Evolutionary conservation across 1,140 invertebrate genomes (phyloP).

Genomic region (Drosophila auraria): DNA sequence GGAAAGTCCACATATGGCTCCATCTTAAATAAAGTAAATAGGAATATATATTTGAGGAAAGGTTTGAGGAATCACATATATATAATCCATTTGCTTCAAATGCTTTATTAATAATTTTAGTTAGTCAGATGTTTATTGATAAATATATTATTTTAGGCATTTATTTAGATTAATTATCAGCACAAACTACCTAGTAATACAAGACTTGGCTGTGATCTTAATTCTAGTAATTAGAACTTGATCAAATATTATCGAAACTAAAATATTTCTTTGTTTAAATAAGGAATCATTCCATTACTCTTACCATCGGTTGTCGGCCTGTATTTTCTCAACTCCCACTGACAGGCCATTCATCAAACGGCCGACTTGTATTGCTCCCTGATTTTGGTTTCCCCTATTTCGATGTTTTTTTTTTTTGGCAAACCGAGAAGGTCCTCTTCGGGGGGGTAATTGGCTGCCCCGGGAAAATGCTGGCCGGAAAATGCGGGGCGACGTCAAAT

Average conservation of each 20-base stretch:
- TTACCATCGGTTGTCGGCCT: neutral
- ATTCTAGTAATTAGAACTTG: too few relatives aligned
- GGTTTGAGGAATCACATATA: too few relatives aligned
- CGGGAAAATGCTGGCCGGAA: conserved; percentile 3
- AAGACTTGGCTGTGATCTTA: too few relatives aligned
- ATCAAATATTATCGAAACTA: neutral
- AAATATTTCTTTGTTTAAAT: neutral
- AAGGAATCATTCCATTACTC: neutral
- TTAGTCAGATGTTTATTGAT: too few relatives aligned
- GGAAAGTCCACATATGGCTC: neutral
- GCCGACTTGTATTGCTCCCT: conserved; percentile 13
- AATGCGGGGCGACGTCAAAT: conserved; percentile 57
- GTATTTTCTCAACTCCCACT: conserved; percentile 18
- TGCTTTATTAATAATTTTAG: neutral
- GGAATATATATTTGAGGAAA: neutral
- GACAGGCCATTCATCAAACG: conserved; percentile 77
- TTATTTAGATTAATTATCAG: too few relatives aligned
- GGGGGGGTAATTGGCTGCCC: conserved; percentile 65
- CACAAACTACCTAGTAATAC: neutral
- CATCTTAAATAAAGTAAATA: neutral
- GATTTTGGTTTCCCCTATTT: neutral
- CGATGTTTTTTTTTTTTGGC: conserved; percentile 5
- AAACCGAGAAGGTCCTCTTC: neutral
- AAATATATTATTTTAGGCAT: too few relatives aligned
- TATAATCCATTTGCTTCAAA: too few relatives aligned